A percentile compares a stretch with the other conserved stretches of the same genome.
phyloP scores from a whole-genome alignment of 2,888 invertebrate genomes.

The Athrips mouffetella region DNA sequence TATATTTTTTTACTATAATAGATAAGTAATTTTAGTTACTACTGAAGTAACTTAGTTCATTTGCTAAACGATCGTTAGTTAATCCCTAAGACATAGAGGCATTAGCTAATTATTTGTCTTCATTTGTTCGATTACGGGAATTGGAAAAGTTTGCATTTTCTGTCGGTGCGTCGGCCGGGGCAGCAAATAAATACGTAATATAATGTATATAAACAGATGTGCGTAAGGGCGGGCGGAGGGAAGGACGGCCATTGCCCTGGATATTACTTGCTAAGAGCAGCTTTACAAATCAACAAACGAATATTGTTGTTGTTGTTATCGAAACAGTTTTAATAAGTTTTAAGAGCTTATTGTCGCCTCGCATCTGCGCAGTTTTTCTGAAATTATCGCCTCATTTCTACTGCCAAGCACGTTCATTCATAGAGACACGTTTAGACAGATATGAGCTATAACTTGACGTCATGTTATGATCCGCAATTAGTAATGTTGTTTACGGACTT shows the following conservation, averaged over 20 bases:
- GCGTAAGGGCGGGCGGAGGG: constrained; percentile 43
- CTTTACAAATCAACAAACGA: too few relatives aligned
- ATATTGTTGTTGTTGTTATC: not conserved
- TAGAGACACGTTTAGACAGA: constrained; percentile 16
- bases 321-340: not conserved
- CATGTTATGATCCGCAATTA: not conserved
- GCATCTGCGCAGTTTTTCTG: constrained; percentile 7
- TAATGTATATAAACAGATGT: not conserved
- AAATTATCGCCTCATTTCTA: constrained; percentile 7
- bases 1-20: not conserved
- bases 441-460: constrained; percentile 8
- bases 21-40: not conserved
- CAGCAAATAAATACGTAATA: not conserved
- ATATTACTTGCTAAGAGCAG: not conserved
- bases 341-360: not conserved
- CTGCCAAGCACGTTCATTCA: constrained; percentile 16
- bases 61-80: not conserved
- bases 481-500: not conserved
- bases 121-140: not conserved
- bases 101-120: constrained; percentile 2
- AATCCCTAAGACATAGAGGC: not conserved
- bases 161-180: not conserved
- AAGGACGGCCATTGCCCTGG: constrained; percentile 62
- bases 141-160: not conserved
- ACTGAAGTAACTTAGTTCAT: not conserved